Base-by-base conservation (phyloP, 2,888 invertebrate genomes). In the Synanthedon vespiformis region DNA sequence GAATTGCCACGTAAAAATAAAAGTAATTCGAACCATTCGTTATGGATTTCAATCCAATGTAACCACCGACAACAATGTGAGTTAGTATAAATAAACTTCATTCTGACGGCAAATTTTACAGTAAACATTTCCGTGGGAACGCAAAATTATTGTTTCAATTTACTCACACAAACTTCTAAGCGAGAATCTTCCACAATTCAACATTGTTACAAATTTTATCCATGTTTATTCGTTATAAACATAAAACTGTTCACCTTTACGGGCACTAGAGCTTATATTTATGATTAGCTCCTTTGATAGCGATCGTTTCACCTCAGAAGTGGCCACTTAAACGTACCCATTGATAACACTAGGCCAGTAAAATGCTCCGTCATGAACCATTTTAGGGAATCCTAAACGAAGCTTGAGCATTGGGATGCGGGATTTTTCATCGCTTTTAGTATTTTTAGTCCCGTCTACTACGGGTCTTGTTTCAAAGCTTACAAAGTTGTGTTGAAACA, bases 231-330 rank as follows among this genome's bases (percentile, higher is more conserved):
- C 61, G 57, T 59, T 59, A 58, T 59, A 58, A 57, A 64, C 70
- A 67, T 77, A 76, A 75, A 75, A 72, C 61, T 60, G 60, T 60
- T 60, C 60, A 61, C 60, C 65, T 61, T 72, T 72, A 72, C 59
- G 55, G 64, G 56, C 62, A 63, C 64, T 63, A 58, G 60, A 61
- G 61, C 72, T 72, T 71, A 75, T 77, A 73, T 78, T 81, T 81
- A 78, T 77, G 72, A 73, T 80, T 73, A 75, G 70, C 67, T 64
- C 56, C 62, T 61, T 62, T 65, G 72, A 72, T 71, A 72, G 72
- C 70, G 62, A 74, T 70, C 76, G 64, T 71, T 75, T 68, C 59
- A 62, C 61, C 64, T 67, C 61, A 59, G 60, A 73, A 77, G 70
- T 70, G 49, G 48, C 52, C 51, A 55, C 55, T 55, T 55, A 51